Percentiles rank a stretch among this genome's conserved stretches.
Conservation (phyloP, 2,113 vertebrate genomes). For the Epinephelus fuscoguttatus region DNA sequence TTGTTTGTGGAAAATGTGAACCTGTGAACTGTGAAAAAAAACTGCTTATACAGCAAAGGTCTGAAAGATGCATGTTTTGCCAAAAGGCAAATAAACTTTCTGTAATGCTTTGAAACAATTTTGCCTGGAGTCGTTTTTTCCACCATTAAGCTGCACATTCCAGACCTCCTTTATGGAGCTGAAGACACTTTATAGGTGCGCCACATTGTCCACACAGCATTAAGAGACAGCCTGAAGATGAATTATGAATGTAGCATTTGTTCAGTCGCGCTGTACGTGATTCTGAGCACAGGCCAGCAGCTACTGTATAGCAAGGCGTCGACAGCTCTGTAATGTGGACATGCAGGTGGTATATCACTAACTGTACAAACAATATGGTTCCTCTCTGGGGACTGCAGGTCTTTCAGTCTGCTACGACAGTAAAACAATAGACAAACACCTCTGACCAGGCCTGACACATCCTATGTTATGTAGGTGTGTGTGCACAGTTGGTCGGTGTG, state of each 20-base stretch:
- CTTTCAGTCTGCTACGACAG: conserved; percentile 4
- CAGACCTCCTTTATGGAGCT: conserved; percentile 24
- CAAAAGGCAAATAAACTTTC: conserved; percentile 28
- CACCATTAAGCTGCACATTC: conserved; percentile 37
- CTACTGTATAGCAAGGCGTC: background rate
- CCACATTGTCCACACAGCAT: conserved; percentile 6
- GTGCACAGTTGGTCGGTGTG: background rate
- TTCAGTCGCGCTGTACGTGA: conserved; percentile 14
- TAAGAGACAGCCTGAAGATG: conserved; percentile 26
- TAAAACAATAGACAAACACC: conserved; percentile 49
- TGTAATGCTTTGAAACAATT: conserved; percentile 36
- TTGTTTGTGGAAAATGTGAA: conserved; percentile 40
- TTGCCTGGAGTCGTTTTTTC: conserved; percentile 43
- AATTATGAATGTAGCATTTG: conserved; percentile 40
- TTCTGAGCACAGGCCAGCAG: background rate
- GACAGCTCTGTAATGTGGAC: conserved; percentile 30
- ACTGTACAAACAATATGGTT: conserved; percentile 46
- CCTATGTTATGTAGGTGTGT: conserved; percentile 32
- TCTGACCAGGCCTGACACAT: conserved; percentile 37
- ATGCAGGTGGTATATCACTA: conserved; percentile 30
- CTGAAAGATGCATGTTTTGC: conserved; percentile 15
- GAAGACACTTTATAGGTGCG: conserved; percentile 22
- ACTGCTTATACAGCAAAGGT: conserved; percentile 1
- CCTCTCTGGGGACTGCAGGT: conserved; percentile 42
- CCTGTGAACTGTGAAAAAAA: conserved; percentile 19